Evolutionary conservation across 2,888 invertebrate genomes (phyloP).

Genomic region (Autographa pulchrina): DNA sequence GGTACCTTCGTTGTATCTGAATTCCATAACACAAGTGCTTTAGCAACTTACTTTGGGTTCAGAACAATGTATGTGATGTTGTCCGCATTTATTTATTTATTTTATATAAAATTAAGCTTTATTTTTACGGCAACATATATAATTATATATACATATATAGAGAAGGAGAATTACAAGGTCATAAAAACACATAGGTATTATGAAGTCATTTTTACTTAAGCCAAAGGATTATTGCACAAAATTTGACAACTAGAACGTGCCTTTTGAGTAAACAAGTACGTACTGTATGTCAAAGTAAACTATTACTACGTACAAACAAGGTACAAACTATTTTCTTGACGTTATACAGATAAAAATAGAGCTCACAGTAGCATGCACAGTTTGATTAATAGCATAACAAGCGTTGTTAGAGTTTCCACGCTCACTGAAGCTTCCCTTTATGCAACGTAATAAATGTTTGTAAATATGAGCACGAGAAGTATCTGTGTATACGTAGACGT

Average conservation of each 20-base stretch:
- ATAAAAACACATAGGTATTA: background rate
- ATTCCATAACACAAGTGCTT: no score
- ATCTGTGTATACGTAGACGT: constrained; percentile 34
- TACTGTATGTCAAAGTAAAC: constrained; percentile 27
- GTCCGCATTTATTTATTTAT: no score
- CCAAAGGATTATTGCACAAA: constrained; percentile 8
- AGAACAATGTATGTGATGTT: no score
- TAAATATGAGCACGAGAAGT: constrained; percentile 50
- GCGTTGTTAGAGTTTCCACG: constrained; percentile 45
- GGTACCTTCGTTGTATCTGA: no score
- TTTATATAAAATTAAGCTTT: constrained; percentile 17
- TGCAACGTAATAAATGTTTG: constrained; percentile 57
- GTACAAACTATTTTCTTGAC: constrained; percentile 39
- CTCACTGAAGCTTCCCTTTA: constrained; percentile 53
- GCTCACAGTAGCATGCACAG: constrained; percentile 30
- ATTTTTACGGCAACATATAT: constrained; percentile 21
- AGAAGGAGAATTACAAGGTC: no score
- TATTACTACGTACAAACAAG: constrained; percentile 23
- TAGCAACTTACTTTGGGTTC: no score
- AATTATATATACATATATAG: no score
- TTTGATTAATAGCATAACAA: constrained; percentile 56
- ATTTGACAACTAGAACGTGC: constrained; percentile 24
- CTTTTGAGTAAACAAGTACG: constrained; percentile 29
- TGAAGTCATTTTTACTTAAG: background rate
- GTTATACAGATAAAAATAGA: constrained; percentile 48